Evolutionary conservation across 1,140 invertebrate species (phyloP), one percentile per base, ranked within the genome.

Genomic region (Psix sp.): DNA sequence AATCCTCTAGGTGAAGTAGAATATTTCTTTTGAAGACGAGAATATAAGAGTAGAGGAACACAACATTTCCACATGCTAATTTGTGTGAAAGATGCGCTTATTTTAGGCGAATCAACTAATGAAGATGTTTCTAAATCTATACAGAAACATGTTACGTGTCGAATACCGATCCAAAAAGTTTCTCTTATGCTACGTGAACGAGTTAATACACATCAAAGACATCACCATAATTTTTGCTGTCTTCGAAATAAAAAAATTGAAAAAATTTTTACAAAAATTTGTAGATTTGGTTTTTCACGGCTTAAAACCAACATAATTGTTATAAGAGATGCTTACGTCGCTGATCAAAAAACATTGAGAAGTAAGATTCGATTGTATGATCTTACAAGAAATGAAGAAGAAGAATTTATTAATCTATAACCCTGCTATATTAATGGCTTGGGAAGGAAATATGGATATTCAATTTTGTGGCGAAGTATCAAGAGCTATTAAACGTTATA

Each of bases 31-130:
- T 31, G 16, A n/a, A n/a, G n/a, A n/a, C n/a, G 9, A n/a, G 51
- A 40, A 33, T 56, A 15, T 26, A 36, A 81, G 46, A 76, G 78
- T 52, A 31, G 10, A 20, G 31, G 40, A 6, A 24, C 11, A 13
- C 54, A 82, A 59, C 80, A 80, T 59, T 80, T 82, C 56, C 80
- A 82, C 60, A 36, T 80, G 42, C 56, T 79, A 54, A 57, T 80
- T 43, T 83, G 77, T 78, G 72, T 81, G 78, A 62, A 77, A 65
- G 68, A 71, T 40, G 79, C 51, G 1, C 80, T 77, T 7, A 67
- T 79, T 13, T 9, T 70, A 13, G 56, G 56, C 24, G 33, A 59
- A 51, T 46, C 56, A 0, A 17, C 67, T 29, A 40, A 54, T 68
- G 67, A 76, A 20, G 77, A 84, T 45, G 74, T 84, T 7, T 76